Conservation (phyloP, 2,797 vertebrate species). For the Hydrolagus colliei region DNA sequence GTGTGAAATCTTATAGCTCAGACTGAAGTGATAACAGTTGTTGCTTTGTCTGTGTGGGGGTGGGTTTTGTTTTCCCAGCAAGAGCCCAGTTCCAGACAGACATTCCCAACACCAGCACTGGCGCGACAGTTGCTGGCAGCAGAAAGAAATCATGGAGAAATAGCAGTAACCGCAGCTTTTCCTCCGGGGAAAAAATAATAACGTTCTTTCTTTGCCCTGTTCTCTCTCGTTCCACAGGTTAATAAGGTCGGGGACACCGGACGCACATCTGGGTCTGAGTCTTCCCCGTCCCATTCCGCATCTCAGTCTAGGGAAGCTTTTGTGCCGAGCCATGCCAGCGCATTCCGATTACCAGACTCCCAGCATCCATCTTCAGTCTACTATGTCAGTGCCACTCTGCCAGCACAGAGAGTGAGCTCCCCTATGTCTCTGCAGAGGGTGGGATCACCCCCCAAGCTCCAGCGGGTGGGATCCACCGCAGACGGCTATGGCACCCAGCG, state of each 20-base stretch:
- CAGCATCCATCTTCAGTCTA: constrained; percentile 68
- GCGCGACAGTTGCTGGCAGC: neutral
- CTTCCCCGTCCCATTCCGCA: constrained; percentile 58
- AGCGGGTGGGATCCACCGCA: constrained; percentile 75
- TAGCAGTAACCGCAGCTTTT: too few relatives aligned
- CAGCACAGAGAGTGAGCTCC: constrained; percentile 82
- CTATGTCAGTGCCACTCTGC: constrained; percentile 90
- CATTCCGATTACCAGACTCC: constrained; percentile 84
- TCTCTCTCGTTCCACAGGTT: neutral
- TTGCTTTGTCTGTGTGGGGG: too few relatives aligned
- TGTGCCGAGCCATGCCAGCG: constrained; percentile 80
- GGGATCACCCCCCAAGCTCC: constrained; percentile 85
- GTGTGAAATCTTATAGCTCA: too few relatives aligned
- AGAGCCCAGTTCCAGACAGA: too few relatives aligned
- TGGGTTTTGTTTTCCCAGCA: too few relatives aligned
- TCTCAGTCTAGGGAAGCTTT: constrained; percentile 77
- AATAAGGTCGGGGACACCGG: neutral
- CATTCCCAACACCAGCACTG: too few relatives aligned
- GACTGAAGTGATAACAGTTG: too few relatives aligned
- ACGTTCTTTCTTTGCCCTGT: neutral
- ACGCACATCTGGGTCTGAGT: constrained; percentile 54
- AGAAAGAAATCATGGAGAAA: too few relatives aligned
- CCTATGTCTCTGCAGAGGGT: constrained; percentile 72
- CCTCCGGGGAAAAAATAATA: too few relatives aligned
- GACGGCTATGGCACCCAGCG: constrained; percentile 77